These are phyloP conservation scores for Drosophila bunnanda DNA, from an alignment of 2,888 invertebrate genomes.

Conservation along the genomic window DNA sequence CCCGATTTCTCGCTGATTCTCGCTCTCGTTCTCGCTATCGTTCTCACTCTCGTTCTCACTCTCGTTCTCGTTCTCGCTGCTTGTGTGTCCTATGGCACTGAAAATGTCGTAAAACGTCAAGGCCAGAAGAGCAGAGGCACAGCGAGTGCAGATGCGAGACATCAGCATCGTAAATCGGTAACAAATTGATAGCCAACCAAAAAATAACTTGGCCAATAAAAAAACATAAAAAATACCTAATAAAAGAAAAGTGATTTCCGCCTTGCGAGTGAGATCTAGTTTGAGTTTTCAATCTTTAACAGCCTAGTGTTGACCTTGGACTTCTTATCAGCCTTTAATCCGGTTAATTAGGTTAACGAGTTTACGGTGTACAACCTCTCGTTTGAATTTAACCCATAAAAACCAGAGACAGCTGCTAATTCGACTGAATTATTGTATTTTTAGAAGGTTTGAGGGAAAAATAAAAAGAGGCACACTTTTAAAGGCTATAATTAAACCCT, in stretches of 20 bases:
- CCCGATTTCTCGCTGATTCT: neutral
- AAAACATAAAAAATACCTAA: too few species aligned
- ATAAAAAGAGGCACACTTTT: constrained; percentile 1
- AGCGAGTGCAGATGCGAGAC: constrained; percentile 18
- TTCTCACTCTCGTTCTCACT: constrained; percentile 6
- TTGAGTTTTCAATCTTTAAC: neutral
- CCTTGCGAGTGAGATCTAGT: neutral
- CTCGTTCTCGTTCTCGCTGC: neutral
- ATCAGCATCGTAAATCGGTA: constrained; percentile 54
- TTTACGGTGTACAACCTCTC: neutral
- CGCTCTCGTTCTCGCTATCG: neutral
- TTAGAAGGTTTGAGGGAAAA: neutral
- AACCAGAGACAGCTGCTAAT: neutral
- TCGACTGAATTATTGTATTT: neutral
- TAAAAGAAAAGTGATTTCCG: neutral
- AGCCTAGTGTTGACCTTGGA: neutral
- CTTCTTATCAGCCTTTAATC: neutral
- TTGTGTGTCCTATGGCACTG: constrained; percentile 14
- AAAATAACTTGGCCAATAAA: constrained; percentile 35
- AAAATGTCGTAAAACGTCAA: constrained; percentile 54
- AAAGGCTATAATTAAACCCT: constrained; percentile 2
- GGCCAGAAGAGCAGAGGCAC: constrained; percentile 23
- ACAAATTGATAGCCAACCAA: constrained; percentile 59
- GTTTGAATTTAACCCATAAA: neutral
- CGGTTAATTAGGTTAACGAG: neutral